Evolutionary conservation across 2,888 invertebrate genomes (phyloP).

Genomic region (Dicyrtomina minuta): DNA sequence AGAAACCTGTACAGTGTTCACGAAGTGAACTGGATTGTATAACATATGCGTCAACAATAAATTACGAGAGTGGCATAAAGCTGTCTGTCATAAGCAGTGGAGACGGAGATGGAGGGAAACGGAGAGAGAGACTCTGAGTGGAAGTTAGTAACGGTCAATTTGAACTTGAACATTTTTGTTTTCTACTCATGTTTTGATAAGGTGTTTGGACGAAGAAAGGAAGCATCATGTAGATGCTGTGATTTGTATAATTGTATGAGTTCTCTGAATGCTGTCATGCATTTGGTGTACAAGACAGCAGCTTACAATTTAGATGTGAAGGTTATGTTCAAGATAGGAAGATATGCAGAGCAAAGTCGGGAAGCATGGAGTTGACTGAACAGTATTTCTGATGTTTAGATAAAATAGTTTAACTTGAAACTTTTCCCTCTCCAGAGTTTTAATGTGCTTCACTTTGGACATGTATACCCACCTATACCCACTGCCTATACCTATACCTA

Average conservation of each 20-base stretch:
- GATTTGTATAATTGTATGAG: too few species aligned
- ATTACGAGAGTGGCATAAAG: conserved; percentile 25
- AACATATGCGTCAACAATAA: conserved; percentile 28
- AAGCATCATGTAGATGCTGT: not conserved
- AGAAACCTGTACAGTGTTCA: not conserved
- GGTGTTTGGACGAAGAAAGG: not conserved
- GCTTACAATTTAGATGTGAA: too few species aligned
- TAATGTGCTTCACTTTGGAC: too few species aligned
- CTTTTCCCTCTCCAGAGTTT: not conserved
- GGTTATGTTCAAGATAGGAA: not conserved
- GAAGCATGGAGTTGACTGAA: not conserved
- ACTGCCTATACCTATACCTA: not conserved
- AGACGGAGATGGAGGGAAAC: not conserved
- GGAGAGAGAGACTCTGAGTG: not conserved
- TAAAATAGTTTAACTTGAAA: conserved; percentile 21
- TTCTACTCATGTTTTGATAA: not conserved
- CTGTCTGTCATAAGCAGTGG: conserved; percentile 17
- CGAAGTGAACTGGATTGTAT: not conserved
- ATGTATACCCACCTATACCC: too few species aligned
- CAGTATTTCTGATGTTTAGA: conserved; percentile 19
- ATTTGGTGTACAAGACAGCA: too few species aligned
- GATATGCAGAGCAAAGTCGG: not conserved
- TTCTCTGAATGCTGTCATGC: too few species aligned
- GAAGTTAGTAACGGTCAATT: conserved; percentile 26
- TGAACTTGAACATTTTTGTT: conserved; percentile 1